These are phyloP conservation scores for Phymanthus crucifer DNA, from an alignment of 92 coral and sea anemone genomes.

Conservation along the genomic window DNA sequence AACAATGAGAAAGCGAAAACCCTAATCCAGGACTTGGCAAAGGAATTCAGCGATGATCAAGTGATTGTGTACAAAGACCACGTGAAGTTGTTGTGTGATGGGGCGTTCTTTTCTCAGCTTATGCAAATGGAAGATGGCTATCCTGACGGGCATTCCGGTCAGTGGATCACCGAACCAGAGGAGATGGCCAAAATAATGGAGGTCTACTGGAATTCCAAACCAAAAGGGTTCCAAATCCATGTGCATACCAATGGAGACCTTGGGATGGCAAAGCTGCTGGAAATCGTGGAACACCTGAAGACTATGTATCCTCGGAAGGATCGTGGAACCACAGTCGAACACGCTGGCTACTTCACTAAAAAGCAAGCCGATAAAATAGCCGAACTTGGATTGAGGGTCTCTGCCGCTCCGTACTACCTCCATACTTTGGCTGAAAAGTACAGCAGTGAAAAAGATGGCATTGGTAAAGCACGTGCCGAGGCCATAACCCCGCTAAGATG, in stretches of 20 bases:
- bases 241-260: slow-evolving; percentile 53
- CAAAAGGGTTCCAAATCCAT: slow-evolving; percentile 39
- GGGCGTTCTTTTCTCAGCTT: slow-evolving; percentile 41
- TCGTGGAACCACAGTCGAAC: slow-evolving; percentile 40
- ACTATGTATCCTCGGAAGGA: slow-evolving; percentile 31
- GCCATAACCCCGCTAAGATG: slow-evolving; percentile 46
- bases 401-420: slow-evolving; percentile 56
- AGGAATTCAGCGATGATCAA: slow-evolving; percentile 38
- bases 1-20: slow-evolving; percentile 22
- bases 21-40: slow-evolving; percentile 13
- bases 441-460: slow-evolving; percentile 7
- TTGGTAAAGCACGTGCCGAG: slow-evolving; percentile 33
- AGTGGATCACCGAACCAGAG: slow-evolving; percentile 36
- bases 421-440: slow-evolving; percentile 48
- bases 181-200: slow-evolving; percentile 33
- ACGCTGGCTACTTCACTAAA: slow-evolving; percentile 54
- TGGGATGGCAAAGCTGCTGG: slow-evolving; percentile 35
- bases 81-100: slow-evolving; percentile 28
- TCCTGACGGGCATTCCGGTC: slow-evolving; percentile 32
- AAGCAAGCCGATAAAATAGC: slow-evolving; percentile 52
- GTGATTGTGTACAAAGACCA: slow-evolving; percentile 36
- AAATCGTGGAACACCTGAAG: slow-evolving; percentile 25
- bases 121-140: slow-evolving; percentile 51
- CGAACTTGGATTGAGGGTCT: slow-evolving; percentile 30
- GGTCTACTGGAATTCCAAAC: slow-evolving; percentile 35